Evolutionary conservation across 2,888 invertebrate species (phyloP).

Genomic region (Patella ulyssiponensis): DNA sequence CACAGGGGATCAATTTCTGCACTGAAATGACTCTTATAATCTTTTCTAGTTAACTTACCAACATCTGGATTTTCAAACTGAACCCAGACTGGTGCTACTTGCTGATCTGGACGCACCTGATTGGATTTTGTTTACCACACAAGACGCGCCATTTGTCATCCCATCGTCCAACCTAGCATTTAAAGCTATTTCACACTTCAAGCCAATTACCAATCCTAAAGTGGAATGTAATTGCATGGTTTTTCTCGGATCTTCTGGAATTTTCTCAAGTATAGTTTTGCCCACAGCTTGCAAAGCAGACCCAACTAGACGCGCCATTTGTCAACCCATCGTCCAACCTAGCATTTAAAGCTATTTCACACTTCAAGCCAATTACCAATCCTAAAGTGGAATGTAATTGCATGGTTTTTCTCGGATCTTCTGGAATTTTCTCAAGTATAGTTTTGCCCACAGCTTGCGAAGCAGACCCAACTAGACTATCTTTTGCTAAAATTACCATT

Average conservation of each 20-base stretch:
- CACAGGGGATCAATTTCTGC: not conserved
- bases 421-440: not conserved
- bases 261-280: not conserved
- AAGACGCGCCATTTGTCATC: conserved; percentile 39
- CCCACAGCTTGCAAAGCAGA: not conserved
- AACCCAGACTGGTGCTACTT: not conserved
- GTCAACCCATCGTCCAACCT: conserved; percentile 40
- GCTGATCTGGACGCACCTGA: too few species aligned
- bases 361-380: conserved; percentile 9
- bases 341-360: conserved; percentile 37
- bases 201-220: not conserved
- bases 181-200: conserved; percentile 33
- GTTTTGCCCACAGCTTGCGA: not conserved
- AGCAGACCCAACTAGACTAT: not conserved
- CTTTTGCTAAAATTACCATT: not conserved
- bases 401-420: not conserved
- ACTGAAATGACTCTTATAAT: not conserved
- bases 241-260: not conserved
- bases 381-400: not conserved
- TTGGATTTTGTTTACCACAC: conserved; percentile 21
- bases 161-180: conserved; percentile 42
- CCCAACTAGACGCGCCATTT: conserved; percentile 33
- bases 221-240: not conserved
- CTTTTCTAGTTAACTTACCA: conserved; percentile 6
- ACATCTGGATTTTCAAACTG: not conserved